Evolutionary conservation across 2,113 vertebrate genomes (phyloP).

Genomic region (Coptodon rendalli): DNA sequence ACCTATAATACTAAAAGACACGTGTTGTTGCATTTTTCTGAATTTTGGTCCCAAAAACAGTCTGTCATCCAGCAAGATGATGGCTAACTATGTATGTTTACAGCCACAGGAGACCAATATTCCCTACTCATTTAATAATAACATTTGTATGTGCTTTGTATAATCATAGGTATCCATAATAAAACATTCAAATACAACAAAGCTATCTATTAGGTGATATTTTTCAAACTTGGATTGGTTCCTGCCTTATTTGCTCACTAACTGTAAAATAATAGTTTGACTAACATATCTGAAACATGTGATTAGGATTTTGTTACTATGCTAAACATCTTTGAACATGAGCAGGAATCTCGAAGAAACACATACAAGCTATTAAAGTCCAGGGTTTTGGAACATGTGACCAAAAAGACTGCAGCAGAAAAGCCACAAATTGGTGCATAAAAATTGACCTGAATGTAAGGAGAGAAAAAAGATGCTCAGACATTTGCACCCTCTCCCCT

Average conservation of each 20-base stretch:
- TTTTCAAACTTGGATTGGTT: neutral
- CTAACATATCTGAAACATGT: neutral
- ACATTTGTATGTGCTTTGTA: neutral
- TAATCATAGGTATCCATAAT: neutral
- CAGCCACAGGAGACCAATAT: neutral
- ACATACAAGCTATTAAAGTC: neutral
- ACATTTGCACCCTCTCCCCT: neutral
- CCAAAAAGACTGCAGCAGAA: neutral
- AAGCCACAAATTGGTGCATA: neutral
- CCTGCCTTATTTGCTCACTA: neutral
- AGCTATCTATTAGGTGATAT: neutral
- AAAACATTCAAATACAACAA: neutral
- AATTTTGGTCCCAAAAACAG: neutral
- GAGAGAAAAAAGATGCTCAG: neutral
- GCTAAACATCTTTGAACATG: rapidly evolving
- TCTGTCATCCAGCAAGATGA: neutral
- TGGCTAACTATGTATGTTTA: neutral
- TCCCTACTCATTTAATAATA: neutral
- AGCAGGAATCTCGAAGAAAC: neutral
- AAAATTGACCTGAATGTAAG: neutral
- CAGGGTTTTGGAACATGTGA: neutral
- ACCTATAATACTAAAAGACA: neutral
- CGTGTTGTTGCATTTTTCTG: rapidly evolving
- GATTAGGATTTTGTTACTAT: neutral
- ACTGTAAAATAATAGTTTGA: neutral